Evolutionary conservation across 2,888 invertebrate genomes (phyloP).

Genomic region (Cosmorhoe ocellata): DNA sequence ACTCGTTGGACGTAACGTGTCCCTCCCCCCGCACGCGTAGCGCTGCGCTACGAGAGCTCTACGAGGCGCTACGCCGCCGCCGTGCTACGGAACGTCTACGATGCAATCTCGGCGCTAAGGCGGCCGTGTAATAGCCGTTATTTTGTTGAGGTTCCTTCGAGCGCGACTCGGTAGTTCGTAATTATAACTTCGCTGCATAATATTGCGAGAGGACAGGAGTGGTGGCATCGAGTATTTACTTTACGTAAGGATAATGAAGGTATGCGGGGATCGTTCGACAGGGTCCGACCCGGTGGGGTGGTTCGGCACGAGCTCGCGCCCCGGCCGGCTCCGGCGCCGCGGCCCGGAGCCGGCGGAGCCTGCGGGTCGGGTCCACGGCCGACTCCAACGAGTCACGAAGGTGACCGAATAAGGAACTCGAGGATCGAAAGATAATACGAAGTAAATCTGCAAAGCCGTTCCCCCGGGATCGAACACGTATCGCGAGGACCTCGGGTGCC

Average conservation of each 20-base stretch:
- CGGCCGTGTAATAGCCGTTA: slow-evolving; percentile 13
- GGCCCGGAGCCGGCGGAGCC: no score
- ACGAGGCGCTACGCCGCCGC: slow-evolving; percentile 15
- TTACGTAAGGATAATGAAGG: no score
- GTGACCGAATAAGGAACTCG: slow-evolving; percentile 17
- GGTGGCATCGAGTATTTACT: no score
- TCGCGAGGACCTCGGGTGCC: not conserved
- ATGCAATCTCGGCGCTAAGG: slow-evolving; percentile 14
- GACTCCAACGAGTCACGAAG: slow-evolving; percentile 21
- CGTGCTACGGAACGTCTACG: slow-evolving; percentile 10
- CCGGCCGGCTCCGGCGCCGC: no score
- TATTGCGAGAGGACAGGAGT: no score
- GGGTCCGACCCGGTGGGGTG: no score
- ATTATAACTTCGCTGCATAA: slow-evolving; percentile 2
- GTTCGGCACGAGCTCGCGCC: no score
- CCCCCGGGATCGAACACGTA: not conserved
- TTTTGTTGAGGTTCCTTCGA: slow-evolving; percentile 16
- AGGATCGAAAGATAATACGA: slow-evolving; percentile 25
- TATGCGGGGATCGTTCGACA: no score
- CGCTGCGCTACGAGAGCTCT: slow-evolving; percentile 3
- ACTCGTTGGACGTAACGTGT: no score
- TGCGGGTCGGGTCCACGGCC: no score
- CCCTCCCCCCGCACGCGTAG: no score
- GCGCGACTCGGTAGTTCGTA: slow-evolving; percentile 4
- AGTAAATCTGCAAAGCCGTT: slow-evolving; percentile 16